Conservation (phyloP, 1,140 invertebrate species). For the Polypedilum pembai region DNA sequence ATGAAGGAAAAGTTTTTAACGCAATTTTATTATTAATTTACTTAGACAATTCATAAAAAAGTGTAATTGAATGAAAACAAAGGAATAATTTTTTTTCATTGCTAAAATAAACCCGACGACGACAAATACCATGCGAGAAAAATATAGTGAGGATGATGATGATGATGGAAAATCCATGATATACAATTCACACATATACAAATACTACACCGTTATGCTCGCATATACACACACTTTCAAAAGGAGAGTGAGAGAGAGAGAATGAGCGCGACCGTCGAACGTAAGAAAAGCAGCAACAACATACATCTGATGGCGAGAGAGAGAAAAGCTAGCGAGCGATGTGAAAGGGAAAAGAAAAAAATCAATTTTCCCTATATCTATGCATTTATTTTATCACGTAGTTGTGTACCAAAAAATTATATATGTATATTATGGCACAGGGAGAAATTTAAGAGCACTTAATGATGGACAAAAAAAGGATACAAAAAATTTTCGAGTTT, state of each 20-base stretch:
- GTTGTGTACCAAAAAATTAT: constrained; percentile 5
- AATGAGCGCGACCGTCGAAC: background rate
- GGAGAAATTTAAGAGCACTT: background rate
- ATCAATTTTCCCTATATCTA: constrained; percentile 18
- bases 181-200: background rate
- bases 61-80: constrained; percentile 12
- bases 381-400: constrained; percentile 12
- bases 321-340: background rate
- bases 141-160: too few relatives aligned
- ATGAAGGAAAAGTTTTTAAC: too few relatives aligned
- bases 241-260: background rate
- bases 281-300: background rate
- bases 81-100: constrained; percentile 19
- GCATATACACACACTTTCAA: background rate
- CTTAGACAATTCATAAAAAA: background rate
- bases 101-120: constrained; percentile 7
- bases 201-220: constrained; percentile 16
- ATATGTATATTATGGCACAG: background rate
- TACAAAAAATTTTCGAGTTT: too few relatives aligned
- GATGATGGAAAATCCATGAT: constrained; percentile 17
- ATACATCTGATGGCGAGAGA: background rate
- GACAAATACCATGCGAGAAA: background rate
- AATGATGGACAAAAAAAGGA: background rate
- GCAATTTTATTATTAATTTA: too few relatives aligned
- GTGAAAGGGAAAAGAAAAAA: constrained; percentile 12